These are phyloP conservation scores for Pangasius krempfi DNA, from an alignment of 2,797 vertebrate genomes.

Conservation along the genomic window DNA sequence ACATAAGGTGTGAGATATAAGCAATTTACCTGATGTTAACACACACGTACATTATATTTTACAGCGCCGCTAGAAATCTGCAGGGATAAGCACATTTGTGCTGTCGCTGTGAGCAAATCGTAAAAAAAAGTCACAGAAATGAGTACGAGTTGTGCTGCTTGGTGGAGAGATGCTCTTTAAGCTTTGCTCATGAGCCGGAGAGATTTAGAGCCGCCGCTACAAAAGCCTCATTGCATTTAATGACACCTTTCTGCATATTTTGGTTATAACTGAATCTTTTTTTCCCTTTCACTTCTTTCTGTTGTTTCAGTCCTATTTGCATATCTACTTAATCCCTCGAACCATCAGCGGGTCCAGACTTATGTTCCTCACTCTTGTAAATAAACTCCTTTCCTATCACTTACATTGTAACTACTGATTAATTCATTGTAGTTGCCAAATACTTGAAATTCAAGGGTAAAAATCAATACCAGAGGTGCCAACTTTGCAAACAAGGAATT, in stretches of 20 bases:
- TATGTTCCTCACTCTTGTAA: neutral
- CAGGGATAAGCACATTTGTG: constrained; percentile 53
- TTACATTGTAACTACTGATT: neutral
- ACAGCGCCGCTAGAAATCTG: constrained; percentile 48
- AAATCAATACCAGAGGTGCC: neutral
- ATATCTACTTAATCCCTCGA: neutral
- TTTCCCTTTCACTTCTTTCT: neutral
- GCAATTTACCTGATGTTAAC: constrained; percentile 60
- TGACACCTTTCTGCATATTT: constrained; percentile 19
- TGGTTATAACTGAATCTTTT: neutral
- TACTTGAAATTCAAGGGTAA: neutral
- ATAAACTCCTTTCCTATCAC: no score
- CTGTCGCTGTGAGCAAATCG: constrained; percentile 46
- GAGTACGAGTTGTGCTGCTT: constrained; percentile 20
- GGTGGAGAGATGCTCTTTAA: constrained; percentile 45
- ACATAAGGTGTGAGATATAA: constrained; percentile 55
- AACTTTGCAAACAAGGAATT: neutral
- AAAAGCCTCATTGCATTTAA: constrained; percentile 44
- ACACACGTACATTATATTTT: constrained; percentile 47
- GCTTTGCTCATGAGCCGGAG: constrained; percentile 41
- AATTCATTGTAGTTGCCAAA: neutral
- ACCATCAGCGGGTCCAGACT: neutral
- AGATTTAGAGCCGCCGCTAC: constrained; percentile 49
- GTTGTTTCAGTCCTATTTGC: neutral
- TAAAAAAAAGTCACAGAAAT: constrained; percentile 47